These are phyloP conservation scores for Ctenopoma multispine DNA, from an alignment of 2,797 vertebrate species.

Conservation along the genomic window DNA sequence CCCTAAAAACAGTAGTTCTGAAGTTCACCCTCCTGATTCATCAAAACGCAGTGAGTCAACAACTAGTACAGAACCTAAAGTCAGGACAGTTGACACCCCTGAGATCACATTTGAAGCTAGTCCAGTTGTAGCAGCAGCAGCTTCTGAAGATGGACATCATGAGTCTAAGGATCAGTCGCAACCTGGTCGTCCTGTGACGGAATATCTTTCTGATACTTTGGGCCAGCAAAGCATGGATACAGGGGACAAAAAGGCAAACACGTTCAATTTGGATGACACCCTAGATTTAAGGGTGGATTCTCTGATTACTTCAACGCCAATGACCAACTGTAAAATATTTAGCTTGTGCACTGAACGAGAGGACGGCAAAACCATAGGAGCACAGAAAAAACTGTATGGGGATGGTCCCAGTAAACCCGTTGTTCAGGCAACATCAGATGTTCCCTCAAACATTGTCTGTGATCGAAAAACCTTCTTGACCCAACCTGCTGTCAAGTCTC, in stretches of 20 bases:
- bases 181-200: not conserved
- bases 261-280: constrained; percentile 64
- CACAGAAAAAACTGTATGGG: constrained; percentile 55
- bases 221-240: constrained; percentile 18
- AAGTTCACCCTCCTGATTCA: constrained; percentile 3
- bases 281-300: constrained; percentile 50
- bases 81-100: not conserved
- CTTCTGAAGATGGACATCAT: not conserved
- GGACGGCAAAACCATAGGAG: not conserved
- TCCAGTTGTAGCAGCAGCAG: constrained; percentile 6
- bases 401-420: constrained; percentile 17
- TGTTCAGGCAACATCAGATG: not conserved
- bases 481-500: constrained; percentile 22
- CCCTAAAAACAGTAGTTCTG: constrained; percentile 9
- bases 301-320: constrained; percentile 73
- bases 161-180: constrained; percentile 34
- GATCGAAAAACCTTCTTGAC: constrained; percentile 62
- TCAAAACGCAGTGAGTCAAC: not conserved
- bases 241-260: constrained; percentile 19
- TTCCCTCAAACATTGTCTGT: constrained; percentile 50
- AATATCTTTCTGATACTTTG: constrained; percentile 15
- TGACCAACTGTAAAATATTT: constrained; percentile 44
- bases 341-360: not conserved
- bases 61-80: not conserved
- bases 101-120: constrained; percentile 35